Percentiles rank a stretch among this genome's conserved stretches.
Evolutionary conservation across 2,888 invertebrate species (phyloP).

Genomic region (Cerastoderma edule): DNA sequence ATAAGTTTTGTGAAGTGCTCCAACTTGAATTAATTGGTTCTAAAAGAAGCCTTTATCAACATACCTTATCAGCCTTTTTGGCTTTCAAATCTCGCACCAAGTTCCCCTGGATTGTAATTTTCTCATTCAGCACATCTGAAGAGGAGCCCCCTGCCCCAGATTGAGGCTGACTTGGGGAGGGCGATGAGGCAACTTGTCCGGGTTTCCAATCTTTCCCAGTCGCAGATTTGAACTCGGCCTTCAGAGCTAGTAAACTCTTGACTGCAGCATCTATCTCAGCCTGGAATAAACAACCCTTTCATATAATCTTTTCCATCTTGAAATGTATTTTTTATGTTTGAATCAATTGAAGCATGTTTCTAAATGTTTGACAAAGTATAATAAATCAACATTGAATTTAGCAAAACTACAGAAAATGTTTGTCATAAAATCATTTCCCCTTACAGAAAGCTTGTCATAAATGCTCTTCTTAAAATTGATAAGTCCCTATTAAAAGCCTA

Average conservation of each 20-base stretch:
- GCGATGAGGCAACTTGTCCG: conserved; percentile 30
- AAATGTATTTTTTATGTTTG: not conserved
- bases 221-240: conserved; percentile 89
- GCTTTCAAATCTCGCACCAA: conserved; percentile 89
- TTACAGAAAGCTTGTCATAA: not conserved
- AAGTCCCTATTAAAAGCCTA: too few species aligned
- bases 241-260: conserved; percentile 88
- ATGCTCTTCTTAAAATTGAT: too few species aligned
- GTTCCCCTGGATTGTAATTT: conserved; percentile 87
- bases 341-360: not conserved
- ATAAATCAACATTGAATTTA: not conserved
- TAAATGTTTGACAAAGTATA: not conserved
- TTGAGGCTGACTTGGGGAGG: conserved; percentile 37
- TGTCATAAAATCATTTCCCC: not conserved
- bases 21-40: too few species aligned
- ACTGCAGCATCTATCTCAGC: conserved; percentile 86
- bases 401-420: not conserved
- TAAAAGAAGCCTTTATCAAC: too few species aligned
- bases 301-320: too few species aligned
- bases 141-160: conserved; percentile 20
- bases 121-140: conserved; percentile 37
- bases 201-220: conserved; percentile 89
- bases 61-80: conserved; percentile 88
- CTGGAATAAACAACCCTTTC: conserved; percentile 57
- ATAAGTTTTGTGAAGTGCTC: too few species aligned